phyloP scores from a whole-genome alignment of 2,113 vertebrate genomes.

The Spheniscus mendiculus region DNA sequence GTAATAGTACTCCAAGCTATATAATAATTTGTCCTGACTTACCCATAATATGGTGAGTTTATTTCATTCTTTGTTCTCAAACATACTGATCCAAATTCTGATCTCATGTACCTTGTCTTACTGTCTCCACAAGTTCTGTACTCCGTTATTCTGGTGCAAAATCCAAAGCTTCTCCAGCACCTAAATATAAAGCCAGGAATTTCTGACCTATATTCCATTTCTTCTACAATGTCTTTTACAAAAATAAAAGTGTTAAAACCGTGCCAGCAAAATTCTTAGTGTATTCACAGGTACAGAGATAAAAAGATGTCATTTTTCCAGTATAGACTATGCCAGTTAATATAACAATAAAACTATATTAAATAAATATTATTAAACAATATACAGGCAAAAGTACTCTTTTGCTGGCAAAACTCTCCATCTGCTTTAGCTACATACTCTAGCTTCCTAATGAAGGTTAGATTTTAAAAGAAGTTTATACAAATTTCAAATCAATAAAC shows the following conservation, averaged over 20 bases:
- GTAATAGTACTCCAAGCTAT: neutral
- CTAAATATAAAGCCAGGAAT: conserved; percentile 9
- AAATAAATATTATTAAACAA: neutral
- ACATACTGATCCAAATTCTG: conserved; percentile 30
- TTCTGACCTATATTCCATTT: neutral
- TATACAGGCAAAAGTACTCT: neutral
- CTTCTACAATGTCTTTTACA: conserved; percentile 14
- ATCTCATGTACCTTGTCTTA: conserved; percentile 20
- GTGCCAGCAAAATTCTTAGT: neutral
- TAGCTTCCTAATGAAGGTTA: neutral
- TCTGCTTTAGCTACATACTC: neutral
- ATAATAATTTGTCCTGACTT: neutral
- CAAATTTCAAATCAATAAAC: neutral
- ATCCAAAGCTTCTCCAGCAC: neutral
- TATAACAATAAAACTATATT: neutral
- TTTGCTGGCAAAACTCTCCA: neutral
- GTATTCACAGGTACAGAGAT: neutral
- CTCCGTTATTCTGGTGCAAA: neutral
- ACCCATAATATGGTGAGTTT: neutral
- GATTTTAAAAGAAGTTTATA: neutral
- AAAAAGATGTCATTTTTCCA: neutral
- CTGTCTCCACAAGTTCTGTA: neutral
- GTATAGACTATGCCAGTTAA: neutral
- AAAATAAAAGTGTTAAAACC: neutral
- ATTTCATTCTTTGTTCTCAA: neutral